Conservation (phyloP, 2,113 vertebrate species). For the Cryptomyrus ogoouensis region DNA sequence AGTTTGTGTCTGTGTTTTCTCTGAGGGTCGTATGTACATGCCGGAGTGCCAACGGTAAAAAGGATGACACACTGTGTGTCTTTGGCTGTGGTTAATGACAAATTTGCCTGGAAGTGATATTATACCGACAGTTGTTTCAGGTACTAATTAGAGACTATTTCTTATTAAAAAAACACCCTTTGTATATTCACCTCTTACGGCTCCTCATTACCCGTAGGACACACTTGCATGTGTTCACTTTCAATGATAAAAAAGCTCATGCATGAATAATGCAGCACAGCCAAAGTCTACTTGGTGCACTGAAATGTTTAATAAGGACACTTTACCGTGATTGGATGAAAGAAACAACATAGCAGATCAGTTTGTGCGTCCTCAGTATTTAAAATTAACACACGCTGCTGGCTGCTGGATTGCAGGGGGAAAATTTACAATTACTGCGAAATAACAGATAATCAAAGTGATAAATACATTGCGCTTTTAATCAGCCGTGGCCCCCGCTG, state of each 20-base stretch:
- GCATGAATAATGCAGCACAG: slow-evolving; percentile 45
- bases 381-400: slow-evolving; percentile 34
- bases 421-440: slow-evolving; percentile 30
- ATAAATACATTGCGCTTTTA: slow-evolving; percentile 32
- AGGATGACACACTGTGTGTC: background rate
- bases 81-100: slow-evolving; percentile 10
- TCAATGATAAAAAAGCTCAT: slow-evolving; percentile 36
- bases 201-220: background rate
- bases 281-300: slow-evolving; percentile 19
- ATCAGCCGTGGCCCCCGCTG: slow-evolving; percentile 17
- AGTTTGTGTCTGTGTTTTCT: background rate
- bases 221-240: slow-evolving; percentile 25
- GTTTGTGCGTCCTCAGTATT: slow-evolving; percentile 19
- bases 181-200: slow-evolving; percentile 20
- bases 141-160: slow-evolving; percentile 20
- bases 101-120: slow-evolving; percentile 15
- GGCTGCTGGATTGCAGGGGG: slow-evolving; percentile 33
- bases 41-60: background rate
- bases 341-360: slow-evolving; percentile 5
- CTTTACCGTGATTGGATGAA: slow-evolving; percentile 17
- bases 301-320: slow-evolving; percentile 30
- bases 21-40: background rate
- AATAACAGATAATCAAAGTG: slow-evolving; percentile 38
- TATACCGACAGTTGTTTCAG: slow-evolving; percentile 20
- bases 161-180: slow-evolving; percentile 13